Evolutionary conservation across 1,140 invertebrate species (phyloP).

Genomic region (Sarcophaga bullata): DNA sequence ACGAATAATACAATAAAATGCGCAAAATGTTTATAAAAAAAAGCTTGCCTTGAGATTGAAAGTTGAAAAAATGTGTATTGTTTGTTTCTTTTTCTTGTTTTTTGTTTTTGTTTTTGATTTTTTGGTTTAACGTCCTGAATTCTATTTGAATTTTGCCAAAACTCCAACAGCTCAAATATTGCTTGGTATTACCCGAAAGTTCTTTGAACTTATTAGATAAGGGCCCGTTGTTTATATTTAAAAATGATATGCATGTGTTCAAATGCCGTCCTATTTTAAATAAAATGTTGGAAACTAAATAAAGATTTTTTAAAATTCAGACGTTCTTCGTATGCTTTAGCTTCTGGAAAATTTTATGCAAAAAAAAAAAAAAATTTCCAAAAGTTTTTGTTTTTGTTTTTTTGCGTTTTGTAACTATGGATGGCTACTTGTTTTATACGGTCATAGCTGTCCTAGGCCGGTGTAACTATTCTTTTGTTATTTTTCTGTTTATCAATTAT

Average conservation of each 20-base stretch:
- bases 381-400: conserved; percentile 10
- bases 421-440: background rate
- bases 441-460: background rate
- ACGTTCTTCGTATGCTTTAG: background rate
- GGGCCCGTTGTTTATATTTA: background rate
- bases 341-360: background rate
- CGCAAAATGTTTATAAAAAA: conserved; percentile 6
- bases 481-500: too few species aligned
- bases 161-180: background rate
- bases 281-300: conserved; percentile 15
- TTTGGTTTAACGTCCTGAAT: conserved; percentile 13
- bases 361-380: background rate
- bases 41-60: background rate
- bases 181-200: background rate
- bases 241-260: background rate
- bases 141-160: conserved; percentile 19
- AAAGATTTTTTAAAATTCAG: background rate
- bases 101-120: too few species aligned
- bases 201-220: too few species aligned
- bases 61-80: too few species aligned
- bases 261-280: background rate
- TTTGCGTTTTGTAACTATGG: background rate
- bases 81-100: too few species aligned
- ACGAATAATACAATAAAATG: background rate
- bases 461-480: background rate